Percentiles rank a stretch among this genome's conserved stretches.
phyloP scores from a whole-genome alignment of 1,140 invertebrate species.

The Megalonaias nervosa region DNA sequence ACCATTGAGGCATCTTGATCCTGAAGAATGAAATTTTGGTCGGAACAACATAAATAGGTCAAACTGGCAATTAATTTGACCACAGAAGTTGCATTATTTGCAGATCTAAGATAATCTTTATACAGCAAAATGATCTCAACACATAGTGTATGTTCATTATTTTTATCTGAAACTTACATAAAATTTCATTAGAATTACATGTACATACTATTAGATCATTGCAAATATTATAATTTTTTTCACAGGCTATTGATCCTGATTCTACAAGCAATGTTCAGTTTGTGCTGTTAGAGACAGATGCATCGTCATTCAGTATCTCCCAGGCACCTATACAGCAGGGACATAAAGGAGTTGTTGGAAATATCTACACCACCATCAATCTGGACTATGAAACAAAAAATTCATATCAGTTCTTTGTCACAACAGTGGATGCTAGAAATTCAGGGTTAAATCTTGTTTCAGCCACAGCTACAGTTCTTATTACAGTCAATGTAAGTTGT shows the following conservation, averaged over 20 bases:
- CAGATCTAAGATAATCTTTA: too few relatives aligned
- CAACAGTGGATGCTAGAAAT: conserved; percentile 47
- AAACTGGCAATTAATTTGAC: too few relatives aligned
- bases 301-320: conserved; percentile 24
- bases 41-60: too few relatives aligned
- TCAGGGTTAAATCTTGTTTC: conserved; percentile 8
- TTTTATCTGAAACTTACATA: too few relatives aligned
- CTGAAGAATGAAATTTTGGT: too few relatives aligned
- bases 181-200: too few relatives aligned
- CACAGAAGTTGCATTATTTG: too few relatives aligned
- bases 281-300: conserved; percentile 15
- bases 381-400: conserved; percentile 42
- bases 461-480: conserved; percentile 29
- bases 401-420: conserved; percentile 40
- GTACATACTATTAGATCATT: too few relatives aligned
- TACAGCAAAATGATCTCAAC: too few relatives aligned
- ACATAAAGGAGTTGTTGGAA: conserved; percentile 18
- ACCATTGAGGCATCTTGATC: too few relatives aligned
- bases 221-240: not conserved
- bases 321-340: not conserved
- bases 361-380: conserved; percentile 19
- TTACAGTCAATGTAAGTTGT: conserved; percentile 46
- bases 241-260: conserved; percentile 46
- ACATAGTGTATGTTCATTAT: too few relatives aligned
- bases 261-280: conserved; percentile 36